A percentile compares a stretch with the other conserved stretches of the same genome.
phyloP scores from a whole-genome alignment of 2,113 vertebrate species.

The Kryptolebias marmoratus region DNA sequence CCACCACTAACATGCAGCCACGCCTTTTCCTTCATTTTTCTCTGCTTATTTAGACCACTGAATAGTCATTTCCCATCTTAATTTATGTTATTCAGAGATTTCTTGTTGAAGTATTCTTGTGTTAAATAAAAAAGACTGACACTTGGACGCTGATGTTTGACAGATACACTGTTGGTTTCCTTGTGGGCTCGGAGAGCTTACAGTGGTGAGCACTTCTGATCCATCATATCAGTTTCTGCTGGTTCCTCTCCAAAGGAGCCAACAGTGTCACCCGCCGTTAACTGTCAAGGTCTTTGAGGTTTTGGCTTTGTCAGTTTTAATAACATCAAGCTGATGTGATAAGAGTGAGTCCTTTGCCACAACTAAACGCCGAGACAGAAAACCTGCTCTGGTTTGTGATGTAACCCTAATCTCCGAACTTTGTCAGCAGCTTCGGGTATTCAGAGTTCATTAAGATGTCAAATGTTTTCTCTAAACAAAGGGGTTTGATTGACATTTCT shows the following conservation, averaged over 20 bases:
- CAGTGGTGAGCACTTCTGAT: slow-evolving; percentile 49
- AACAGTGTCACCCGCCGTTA: slow-evolving; percentile 61
- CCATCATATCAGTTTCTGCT: slow-evolving; percentile 56
- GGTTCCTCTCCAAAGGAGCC: slow-evolving; percentile 43
- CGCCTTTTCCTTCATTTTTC: slow-evolving; percentile 70
- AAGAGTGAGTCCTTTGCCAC: slow-evolving; percentile 15
- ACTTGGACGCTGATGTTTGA: slow-evolving; percentile 59
- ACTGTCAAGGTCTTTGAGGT: slow-evolving; percentile 45
- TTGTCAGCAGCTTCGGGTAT: slow-evolving; percentile 46
- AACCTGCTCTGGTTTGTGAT: slow-evolving; percentile 31
- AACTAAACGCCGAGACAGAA: slow-evolving; percentile 2
- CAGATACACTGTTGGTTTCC: slow-evolving; percentile 63
- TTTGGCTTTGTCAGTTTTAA: slow-evolving; percentile 49
- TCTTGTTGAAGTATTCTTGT: slow-evolving; percentile 71
- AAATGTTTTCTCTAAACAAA: slow-evolving; percentile 14
- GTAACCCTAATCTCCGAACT: slow-evolving; percentile 22
- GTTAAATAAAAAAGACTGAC: slow-evolving; percentile 61
- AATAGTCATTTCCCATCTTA: slow-evolving; percentile 66
- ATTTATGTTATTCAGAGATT: slow-evolving; percentile 39
- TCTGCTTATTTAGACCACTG: slow-evolving; percentile 77
- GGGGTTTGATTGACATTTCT: slow-evolving; percentile 50
- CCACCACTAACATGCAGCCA: slow-evolving; percentile 67
- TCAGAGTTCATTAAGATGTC: slow-evolving; percentile 51
- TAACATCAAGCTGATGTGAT: slow-evolving; percentile 31
- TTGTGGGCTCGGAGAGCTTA: slow-evolving; percentile 61